A percentile compares a stretch with the other conserved stretches of the same genome.
phyloP scores from a whole-genome alignment of 2,113 vertebrate genomes.

The Triplophysa rosa region DNA sequence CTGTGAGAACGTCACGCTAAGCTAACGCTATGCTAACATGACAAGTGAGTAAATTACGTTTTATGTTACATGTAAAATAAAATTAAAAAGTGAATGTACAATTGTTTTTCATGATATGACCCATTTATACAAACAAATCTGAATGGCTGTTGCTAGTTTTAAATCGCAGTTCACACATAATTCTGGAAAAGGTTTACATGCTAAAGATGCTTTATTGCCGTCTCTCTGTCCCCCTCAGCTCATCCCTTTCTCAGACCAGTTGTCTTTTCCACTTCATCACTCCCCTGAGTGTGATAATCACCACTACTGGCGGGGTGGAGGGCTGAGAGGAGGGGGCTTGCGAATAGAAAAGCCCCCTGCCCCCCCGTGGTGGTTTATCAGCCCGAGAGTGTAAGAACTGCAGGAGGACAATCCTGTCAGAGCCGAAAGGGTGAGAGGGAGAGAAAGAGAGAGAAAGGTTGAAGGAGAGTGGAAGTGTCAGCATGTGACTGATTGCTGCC shows the following conservation, averaged over 20 bases:
- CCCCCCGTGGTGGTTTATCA: constrained; percentile 38
- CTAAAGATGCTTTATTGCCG: constrained; percentile 19
- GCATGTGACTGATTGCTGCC: constrained; percentile 69
- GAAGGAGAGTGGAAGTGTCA: constrained; percentile 52
- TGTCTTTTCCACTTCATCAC: constrained; percentile 8
- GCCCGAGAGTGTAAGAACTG: constrained; percentile 37
- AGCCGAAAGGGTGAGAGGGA: constrained; percentile 33
- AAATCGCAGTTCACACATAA: background rate
- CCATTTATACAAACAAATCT: too few species aligned
- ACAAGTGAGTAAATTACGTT: too few species aligned
- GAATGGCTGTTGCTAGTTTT: background rate
- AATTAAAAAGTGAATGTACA: too few species aligned
- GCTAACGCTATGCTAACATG: too few species aligned
- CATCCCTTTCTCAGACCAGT: constrained; percentile 6
- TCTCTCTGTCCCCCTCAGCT: constrained; percentile 23
- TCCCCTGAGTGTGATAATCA: constrained; percentile 33
- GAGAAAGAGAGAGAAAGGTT: constrained; percentile 2
- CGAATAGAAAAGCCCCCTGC: constrained; percentile 21
- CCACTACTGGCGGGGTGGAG: constrained; percentile 29
- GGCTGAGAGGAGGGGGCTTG: background rate
- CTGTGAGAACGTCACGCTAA: too few species aligned
- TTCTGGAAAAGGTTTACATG: background rate
- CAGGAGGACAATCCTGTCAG: constrained; percentile 41
- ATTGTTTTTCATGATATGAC: too few species aligned
- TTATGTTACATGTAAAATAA: too few species aligned